Percentiles rank a stretch among this genome's conserved stretches.
Evolutionary conservation across 2,888 invertebrate species (phyloP).

Genomic region (Tiliacea citrago): DNA sequence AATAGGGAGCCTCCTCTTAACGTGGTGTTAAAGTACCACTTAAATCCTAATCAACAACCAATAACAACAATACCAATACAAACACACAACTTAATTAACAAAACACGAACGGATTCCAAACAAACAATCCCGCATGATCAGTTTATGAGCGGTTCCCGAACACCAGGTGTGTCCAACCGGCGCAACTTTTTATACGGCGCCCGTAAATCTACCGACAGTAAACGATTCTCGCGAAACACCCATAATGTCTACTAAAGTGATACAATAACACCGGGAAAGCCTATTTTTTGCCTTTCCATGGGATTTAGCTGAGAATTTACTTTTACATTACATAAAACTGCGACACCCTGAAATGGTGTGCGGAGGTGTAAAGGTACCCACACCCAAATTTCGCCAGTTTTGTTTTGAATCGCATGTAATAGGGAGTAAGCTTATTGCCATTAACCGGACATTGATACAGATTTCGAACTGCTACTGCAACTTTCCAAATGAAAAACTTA

Average conservation of each 20-base stretch:
- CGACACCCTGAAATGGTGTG: neutral
- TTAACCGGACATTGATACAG: too few relatives aligned
- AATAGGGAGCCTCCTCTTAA: neutral
- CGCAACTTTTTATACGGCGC: slow-evolving; percentile 73
- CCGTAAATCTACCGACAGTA: slow-evolving; percentile 74
- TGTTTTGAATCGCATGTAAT: neutral
- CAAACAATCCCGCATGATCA: slow-evolving; percentile 49
- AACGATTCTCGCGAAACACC: slow-evolving; percentile 67
- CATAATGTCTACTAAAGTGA: slow-evolving; percentile 69
- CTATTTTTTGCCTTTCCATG: slow-evolving; percentile 54
- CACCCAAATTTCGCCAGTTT: neutral
- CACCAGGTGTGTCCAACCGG: slow-evolving; percentile 73
- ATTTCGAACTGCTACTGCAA: neutral
- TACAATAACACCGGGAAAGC: slow-evolving; percentile 59
- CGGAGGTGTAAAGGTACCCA: neutral
- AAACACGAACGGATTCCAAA: slow-evolving; percentile 39
- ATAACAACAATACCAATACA: slow-evolving; percentile 17
- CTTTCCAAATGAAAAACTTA: neutral
- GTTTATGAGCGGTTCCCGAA: slow-evolving; percentile 62
- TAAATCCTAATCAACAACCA: slow-evolving; percentile 7
- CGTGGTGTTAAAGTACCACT: neutral
- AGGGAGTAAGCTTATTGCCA: neutral
- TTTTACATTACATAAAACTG: slow-evolving; percentile 13
- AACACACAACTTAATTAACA: slow-evolving; percentile 43
- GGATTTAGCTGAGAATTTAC: slow-evolving; percentile 49